These are phyloP conservation scores for Norana najaformis DNA, from an alignment of 2,888 invertebrate species.

Conservation along the genomic window DNA sequence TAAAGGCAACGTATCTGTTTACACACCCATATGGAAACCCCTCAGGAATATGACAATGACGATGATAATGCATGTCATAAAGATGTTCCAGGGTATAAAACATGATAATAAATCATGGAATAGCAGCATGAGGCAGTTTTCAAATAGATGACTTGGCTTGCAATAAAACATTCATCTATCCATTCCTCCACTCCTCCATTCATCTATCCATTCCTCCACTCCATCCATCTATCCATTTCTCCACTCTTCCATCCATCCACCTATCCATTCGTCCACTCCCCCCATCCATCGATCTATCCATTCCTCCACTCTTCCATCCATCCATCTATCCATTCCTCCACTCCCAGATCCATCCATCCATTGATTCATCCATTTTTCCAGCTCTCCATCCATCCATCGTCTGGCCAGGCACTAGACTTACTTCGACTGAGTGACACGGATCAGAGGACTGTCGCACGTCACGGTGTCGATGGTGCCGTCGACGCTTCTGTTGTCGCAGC, in stretches of 20 bases:
- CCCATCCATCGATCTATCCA: background rate
- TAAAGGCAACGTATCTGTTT: too few species aligned
- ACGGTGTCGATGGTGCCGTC: background rate
- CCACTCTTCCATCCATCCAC: background rate
- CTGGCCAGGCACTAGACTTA: background rate
- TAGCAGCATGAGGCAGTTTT: too few species aligned
- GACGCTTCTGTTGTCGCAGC: slow-evolving; percentile 41
- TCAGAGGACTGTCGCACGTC: background rate
- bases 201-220: too few species aligned
- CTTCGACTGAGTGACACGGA: background rate
- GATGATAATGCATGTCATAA: too few species aligned
- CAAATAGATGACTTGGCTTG: too few species aligned
- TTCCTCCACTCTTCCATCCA: background rate
- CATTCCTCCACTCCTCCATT: too few species aligned
- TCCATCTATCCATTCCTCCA: background rate
- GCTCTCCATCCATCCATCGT: background rate
- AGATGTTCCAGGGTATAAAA: too few species aligned
- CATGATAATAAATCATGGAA: too few species aligned
- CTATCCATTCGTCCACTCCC: background rate
- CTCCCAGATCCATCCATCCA: background rate
- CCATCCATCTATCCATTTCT: too few species aligned
- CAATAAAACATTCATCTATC: too few species aligned
- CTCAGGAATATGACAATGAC: too few species aligned
- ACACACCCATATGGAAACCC: too few species aligned
- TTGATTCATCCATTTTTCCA: background rate